Conservation (phyloP, 2,113 vertebrate species). For the Pelobates fuscus region DNA sequence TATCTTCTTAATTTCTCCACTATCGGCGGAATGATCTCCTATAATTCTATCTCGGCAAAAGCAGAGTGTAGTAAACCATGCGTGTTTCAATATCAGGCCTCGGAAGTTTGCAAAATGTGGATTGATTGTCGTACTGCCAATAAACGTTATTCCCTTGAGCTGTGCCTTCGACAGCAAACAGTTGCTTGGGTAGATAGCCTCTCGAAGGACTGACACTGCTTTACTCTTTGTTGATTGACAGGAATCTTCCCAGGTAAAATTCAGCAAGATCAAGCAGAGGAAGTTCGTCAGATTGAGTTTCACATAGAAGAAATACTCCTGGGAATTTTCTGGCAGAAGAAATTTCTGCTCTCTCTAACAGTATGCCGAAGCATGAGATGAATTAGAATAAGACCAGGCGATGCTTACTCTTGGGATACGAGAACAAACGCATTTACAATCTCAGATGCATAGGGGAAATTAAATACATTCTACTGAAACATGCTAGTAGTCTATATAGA, state of each 20-base stretch:
- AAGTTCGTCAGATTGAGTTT: background rate
- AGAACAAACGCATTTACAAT: conserved; percentile 7
- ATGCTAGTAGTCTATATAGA: background rate
- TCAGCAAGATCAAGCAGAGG: background rate
- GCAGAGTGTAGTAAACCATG: no score
- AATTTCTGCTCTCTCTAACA: background rate
- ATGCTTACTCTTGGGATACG: background rate
- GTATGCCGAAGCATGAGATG: background rate
- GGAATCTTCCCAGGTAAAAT: background rate
- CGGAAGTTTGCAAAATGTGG: background rate
- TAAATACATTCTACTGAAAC: background rate
- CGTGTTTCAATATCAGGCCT: background rate
- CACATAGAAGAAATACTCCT: background rate
- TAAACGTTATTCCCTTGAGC: background rate
- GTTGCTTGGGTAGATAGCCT: background rate
- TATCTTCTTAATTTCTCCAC: no score
- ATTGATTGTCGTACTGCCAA: background rate
- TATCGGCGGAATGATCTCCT: no score
- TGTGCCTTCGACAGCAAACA: background rate
- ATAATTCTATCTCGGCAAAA: no score
- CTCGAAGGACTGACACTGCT: background rate
- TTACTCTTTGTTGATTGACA: background rate
- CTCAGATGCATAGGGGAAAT: background rate
- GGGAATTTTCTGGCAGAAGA: background rate
- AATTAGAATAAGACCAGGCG: background rate